Evolutionary conservation across 2,113 vertebrate species (phyloP).

Genomic region (Bubo scandiacus): DNA sequence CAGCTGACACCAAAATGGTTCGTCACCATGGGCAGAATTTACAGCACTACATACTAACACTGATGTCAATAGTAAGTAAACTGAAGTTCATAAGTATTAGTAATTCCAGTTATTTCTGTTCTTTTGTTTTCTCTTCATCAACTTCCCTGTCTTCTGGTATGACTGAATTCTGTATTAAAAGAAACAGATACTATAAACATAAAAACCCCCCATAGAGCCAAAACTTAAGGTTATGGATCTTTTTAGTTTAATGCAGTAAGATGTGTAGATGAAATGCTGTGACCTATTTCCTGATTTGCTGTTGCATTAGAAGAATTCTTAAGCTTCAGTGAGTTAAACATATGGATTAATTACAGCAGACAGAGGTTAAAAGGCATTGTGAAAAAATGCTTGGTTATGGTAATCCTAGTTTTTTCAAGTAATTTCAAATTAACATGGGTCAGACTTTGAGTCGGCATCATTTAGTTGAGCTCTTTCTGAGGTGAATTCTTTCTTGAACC

Average conservation of each 20-base stretch:
- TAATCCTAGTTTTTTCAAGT: background rate
- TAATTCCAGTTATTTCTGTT: background rate
- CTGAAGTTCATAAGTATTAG: background rate
- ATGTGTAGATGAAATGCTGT: background rate
- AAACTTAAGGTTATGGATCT: background rate
- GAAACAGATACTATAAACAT: background rate
- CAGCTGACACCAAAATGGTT: constrained; percentile 91
- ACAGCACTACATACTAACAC: constrained; percentile 93
- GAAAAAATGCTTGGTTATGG: background rate
- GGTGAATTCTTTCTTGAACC: background rate
- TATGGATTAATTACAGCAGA: background rate
- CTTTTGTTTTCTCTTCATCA: background rate
- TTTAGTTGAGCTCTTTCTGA: background rate
- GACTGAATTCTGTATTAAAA: background rate
- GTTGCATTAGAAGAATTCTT: background rate
- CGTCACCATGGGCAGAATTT: constrained; percentile 88
- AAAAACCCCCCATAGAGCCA: background rate
- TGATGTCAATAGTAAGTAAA: constrained; percentile 99
- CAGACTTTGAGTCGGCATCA: background rate
- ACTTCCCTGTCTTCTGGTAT: background rate
- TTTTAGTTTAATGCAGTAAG: background rate
- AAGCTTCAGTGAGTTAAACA: background rate
- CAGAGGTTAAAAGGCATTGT: background rate
- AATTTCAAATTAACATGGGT: background rate
- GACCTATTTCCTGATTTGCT: background rate